Evolutionary conservation across 2,797 vertebrate species (phyloP).

Genomic region (Helicolenus hilgendorfi): DNA sequence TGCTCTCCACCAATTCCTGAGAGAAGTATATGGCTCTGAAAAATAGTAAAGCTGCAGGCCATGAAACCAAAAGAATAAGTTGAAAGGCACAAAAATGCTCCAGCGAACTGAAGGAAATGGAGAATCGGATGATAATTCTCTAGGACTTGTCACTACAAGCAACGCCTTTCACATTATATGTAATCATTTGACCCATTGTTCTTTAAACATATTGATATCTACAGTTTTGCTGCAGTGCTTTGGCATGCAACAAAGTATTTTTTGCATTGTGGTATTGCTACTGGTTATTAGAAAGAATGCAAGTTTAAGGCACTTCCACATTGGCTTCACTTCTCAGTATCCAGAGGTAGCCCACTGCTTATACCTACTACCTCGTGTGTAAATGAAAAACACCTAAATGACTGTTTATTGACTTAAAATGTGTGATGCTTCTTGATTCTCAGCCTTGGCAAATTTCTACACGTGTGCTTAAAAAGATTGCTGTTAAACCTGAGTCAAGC

Average conservation of each 20-base stretch:
- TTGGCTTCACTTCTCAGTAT: neutral
- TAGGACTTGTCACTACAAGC: neutral
- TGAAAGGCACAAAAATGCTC: neutral
- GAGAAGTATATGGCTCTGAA: neutral
- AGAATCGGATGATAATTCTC: neutral
- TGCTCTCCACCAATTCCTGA: neutral
- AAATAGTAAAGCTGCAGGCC: neutral
- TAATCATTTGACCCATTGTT: neutral
- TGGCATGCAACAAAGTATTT: neutral
- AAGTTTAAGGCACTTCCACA: neutral
- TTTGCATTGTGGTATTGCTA: too few relatives aligned
- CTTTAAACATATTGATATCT: neutral
- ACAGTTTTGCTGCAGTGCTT: neutral
- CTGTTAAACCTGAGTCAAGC: neutral
- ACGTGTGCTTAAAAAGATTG: neutral
- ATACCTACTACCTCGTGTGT: too few relatives aligned
- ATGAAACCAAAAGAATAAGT: neutral
- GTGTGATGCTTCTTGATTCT: neutral
- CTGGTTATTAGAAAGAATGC: neutral
- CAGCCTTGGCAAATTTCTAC: neutral
- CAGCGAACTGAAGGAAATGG: neutral
- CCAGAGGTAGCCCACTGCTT: neutral
- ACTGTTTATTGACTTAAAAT: neutral
- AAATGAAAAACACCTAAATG: too few relatives aligned
- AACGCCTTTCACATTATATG: neutral